phyloP scores from a whole-genome alignment of 1,140 invertebrate genomes.

The Cotesia glomerata region DNA sequence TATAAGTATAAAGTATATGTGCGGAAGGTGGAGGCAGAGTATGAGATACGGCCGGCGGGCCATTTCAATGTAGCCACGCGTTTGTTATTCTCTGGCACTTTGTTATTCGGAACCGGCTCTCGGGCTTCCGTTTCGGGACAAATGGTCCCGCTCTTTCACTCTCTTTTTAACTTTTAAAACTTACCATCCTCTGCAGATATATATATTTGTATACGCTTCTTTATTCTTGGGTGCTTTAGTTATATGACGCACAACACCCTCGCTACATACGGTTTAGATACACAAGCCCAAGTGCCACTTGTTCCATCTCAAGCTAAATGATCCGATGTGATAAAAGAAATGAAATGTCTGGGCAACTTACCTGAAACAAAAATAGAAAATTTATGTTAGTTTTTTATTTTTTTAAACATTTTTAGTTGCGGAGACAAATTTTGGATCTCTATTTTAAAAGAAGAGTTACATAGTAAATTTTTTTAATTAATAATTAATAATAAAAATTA shows the following conservation, averaged over 20 bases:
- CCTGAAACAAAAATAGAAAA: constrained; percentile 46
- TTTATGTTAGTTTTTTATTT: not conserved
- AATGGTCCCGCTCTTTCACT: constrained; percentile 39
- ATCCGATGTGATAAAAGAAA: not conserved
- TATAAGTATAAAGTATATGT: not conserved
- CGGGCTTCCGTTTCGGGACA: constrained; percentile 41
- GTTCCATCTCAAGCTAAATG: constrained; percentile 6
- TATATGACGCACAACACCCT: not conserved
- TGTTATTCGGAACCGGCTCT: constrained; percentile 48
- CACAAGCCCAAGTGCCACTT: not conserved
- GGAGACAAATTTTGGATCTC: too few relatives aligned
- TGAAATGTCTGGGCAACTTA: constrained; percentile 34
- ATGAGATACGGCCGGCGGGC: constrained; percentile 57
- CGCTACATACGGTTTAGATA: not conserved
- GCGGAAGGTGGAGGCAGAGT: constrained; percentile 18
- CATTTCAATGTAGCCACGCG: constrained; percentile 62
- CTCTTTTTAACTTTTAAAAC: not conserved
- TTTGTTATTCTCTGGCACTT: constrained; percentile 61
- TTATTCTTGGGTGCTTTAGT: not conserved
- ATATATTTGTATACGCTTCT: too few relatives aligned
- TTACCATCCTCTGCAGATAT: not conserved
- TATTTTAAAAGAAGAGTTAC: too few relatives aligned
- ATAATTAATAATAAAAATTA: too few relatives aligned
- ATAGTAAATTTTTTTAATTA: too few relatives aligned
- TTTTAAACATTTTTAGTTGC: not conserved